Base-by-base conservation (phyloP, 2,113 vertebrate species). In the Nyctereutes procyonoides region DNA sequence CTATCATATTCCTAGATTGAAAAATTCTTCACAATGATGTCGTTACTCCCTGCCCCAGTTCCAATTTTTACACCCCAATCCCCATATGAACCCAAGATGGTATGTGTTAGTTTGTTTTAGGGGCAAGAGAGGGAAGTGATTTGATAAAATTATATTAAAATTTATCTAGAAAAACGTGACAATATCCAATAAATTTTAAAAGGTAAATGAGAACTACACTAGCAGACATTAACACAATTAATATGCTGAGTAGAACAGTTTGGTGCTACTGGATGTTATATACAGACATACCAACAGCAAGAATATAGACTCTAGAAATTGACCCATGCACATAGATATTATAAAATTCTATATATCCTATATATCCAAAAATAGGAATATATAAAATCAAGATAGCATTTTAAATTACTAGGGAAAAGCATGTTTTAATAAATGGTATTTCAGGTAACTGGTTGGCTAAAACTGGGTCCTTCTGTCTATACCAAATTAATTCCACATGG, bases 131-230 rank as follows among this genome's bases (percentile, higher is more conserved):
- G 15, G 43, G 73, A 85, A 81, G 30, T 51, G 28, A 71, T 20
- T 71, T 81, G 24, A 53, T 22, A 94, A 86, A 96, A 85, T 90
- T 87, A 63, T 60, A 80, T 15, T 81, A 89, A 93, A 62, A 73
- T 69, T 62, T 93, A 55, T 35, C 38, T 80, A 43, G 63, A 32
- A 32, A 85, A 90, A 58, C 65, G 35, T 62, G 17, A 69, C 30
- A 86, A 86, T 65, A 92, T 58, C n/a, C 28, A 92, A 51, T 48
- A 93, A 88, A 84, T 76, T 71, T 81, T 88, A 22, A 95, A 96
- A 96, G 62, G 8, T 92, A 20, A 95, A 79, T 55, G 22, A 92
- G 26, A 92, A 92, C 43, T 77, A 76, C 7, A 26, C 60, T 71
- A 48, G 28, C n/a, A 92, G 43, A 77, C 15, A 86, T 80, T 80